Base-by-base conservation (phyloP, 2,113 vertebrate species). In the Barbus barbus region DNA sequence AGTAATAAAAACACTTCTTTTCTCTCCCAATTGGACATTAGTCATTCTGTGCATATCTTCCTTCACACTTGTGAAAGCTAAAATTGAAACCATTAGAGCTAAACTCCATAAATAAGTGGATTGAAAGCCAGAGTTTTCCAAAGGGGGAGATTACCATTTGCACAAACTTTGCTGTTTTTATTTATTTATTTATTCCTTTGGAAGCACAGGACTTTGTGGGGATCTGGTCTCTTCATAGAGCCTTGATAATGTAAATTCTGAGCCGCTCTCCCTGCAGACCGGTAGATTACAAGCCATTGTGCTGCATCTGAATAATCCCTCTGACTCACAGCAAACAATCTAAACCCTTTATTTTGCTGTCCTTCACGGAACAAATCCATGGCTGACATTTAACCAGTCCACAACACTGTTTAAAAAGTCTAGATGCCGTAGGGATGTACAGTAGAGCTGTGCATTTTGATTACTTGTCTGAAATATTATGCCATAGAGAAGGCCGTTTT, bases 261-360 rank as follows among this genome's bases (percentile, higher is more conserved):
- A 92, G 86, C 91, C 89, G 85, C 74, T 22, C 85, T 94, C 93
- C 93, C 94, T 80, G 78, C 76, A 78, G 94, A 90, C 91, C 78
- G 86, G 82, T 91, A 93, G 94, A 94, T 95, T 94, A 95, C 93
- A 94, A 89, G 90, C 93, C 89, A 91, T 90, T 94, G 91, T 90
- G 91, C 86, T 90, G 92, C 90, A 89, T 90, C 87, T 89, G 60
- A 90, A 91, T 95, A 95, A 95, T 94, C 94, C 93, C 84, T 88
- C 89, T 86, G 87, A 93, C 88, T 91, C 81, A 18, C 88, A 81
- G 90, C 89, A 89, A 88, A 94, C 90, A 92, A 91, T 88, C 82
- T 88, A 89, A 80, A 86, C 89, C 88, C 89, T 89, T 91, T 89
- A 89, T 89, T 92, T 90, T 87, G 86, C 86, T 92, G 94, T 92